A percentile compares a stretch with the other conserved stretches of the same genome.
Conservation (phyloP, 2,888 invertebrate species). For the Cephus spinipes region DNA sequence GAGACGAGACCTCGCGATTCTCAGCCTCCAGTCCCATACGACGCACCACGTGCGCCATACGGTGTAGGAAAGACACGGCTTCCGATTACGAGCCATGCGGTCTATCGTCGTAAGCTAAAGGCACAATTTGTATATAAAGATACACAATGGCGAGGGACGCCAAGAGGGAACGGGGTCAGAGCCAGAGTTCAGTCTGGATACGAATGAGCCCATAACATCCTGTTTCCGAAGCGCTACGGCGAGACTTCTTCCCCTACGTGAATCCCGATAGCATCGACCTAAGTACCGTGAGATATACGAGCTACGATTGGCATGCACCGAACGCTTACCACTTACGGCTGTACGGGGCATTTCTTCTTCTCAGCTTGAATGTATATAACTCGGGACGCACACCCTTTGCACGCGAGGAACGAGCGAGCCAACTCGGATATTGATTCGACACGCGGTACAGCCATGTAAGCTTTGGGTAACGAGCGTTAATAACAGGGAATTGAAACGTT, state of each 20-base stretch:
- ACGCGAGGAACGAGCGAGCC: neutral
- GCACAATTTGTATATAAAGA: conserved; percentile 8
- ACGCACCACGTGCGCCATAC: neutral
- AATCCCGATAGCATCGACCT: conserved; percentile 46
- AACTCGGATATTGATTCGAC: neutral
- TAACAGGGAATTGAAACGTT: neutral
- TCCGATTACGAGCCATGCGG: conserved; percentile 39
- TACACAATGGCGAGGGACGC: neutral
- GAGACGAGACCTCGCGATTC: neutral
- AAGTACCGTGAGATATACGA: conserved; percentile 50
- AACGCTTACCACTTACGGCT: conserved; percentile 50
- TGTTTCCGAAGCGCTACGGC: conserved; percentile 34
- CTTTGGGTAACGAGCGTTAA: neutral
- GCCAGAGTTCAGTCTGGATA: conserved; percentile 7
- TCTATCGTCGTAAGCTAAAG: conserved; percentile 44
- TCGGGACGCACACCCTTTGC: neutral
- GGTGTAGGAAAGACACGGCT: conserved; percentile 7
- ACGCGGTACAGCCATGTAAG: neutral
- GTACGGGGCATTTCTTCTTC: conserved; percentile 10
- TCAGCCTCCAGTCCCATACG: neutral
- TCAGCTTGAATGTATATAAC: neutral
- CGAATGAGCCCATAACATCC: conserved; percentile 30
- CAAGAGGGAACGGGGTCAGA: neutral
- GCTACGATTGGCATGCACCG: conserved; percentile 52
- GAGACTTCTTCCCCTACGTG: conserved; percentile 34